Evolutionary conservation across 2,888 invertebrate species (phyloP), one percentile per base, ranked within the genome.

Genomic region (Caradrina clavipalpis): DNA sequence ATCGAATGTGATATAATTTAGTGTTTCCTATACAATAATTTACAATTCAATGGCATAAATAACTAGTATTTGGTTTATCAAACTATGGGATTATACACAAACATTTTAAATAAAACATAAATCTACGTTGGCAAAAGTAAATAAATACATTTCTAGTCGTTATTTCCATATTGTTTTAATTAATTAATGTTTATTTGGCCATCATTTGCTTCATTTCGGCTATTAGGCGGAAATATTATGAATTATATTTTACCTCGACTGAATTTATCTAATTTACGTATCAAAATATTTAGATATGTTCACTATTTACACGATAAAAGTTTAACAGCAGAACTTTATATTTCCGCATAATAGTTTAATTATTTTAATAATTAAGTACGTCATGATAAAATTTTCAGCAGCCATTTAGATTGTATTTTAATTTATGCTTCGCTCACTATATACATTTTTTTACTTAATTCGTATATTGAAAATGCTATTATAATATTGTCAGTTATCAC

Each of bases 401-500:
- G 57, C 21, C 35, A 49, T 50, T 61, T 26, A 49, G 35, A 39
- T 47, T 53, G 21, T 49, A 22, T 51, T 78, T 56, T 53, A 51
- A 51, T 39, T 45, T 62, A 31, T 39, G 11, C 13, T 39, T 39
- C 11, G 39, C 11, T 39, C 2, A 39, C 39, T 13, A 39, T 35
- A 39, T 39, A 13, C 11, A 39, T 3, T 13, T 39, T 39, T 3
- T 53, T 39, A 62, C 42, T 19, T 59, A 47, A 57, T 53, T 60
- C 35, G 45, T 54, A 67, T 50, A 69, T 72, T 76, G 66, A 45
- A 65, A 51, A 58, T 67, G 55, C 60, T 64, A 65, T 54, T 49
- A 65, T 68, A 68, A 77, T 81, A 80, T 81, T 80, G 70, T 81
- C 78, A 63, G 59, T 35, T 58, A 70, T 75, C 76, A 70, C 55